Evolutionary conservation across 1,140 invertebrate species (phyloP).

Genomic region (Achroia grisella): DNA sequence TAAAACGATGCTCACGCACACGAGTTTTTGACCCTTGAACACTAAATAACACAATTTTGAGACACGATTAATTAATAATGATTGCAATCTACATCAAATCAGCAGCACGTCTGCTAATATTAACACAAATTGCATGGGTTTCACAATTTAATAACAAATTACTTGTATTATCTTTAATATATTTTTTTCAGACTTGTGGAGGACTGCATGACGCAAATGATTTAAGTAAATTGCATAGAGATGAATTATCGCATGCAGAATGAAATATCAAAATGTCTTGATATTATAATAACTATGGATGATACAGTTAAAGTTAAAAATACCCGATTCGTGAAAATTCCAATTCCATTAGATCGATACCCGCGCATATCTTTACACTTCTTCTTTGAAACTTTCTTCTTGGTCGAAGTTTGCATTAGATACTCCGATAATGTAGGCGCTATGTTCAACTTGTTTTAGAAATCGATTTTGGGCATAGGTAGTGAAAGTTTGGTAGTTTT

Average conservation of each 20-base stretch:
- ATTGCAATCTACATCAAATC: slow-evolving; percentile 33
- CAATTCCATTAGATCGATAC: slow-evolving; percentile 53
- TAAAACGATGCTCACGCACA: slow-evolving; percentile 22
- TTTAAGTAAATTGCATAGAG: neutral
- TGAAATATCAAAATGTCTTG: too few species aligned
- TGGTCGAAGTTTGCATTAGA: slow-evolving; percentile 66
- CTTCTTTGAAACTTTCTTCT: slow-evolving; percentile 57
- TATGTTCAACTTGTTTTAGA: slow-evolving; percentile 65
- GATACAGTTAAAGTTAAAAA: slow-evolving; percentile 21
- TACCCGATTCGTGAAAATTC: slow-evolving; percentile 69
- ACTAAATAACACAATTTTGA: slow-evolving; percentile 22
- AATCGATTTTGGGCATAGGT: slow-evolving; percentile 62
- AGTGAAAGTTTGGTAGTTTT: slow-evolving; percentile 60
- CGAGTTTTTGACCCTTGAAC: slow-evolving; percentile 19
- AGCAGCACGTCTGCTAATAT: slow-evolving; percentile 42
- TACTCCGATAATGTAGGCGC: slow-evolving; percentile 66
- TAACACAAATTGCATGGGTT: slow-evolving; percentile 52
- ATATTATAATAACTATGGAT: slow-evolving; percentile 3
- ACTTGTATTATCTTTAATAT: too few species aligned
- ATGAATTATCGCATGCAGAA: too few species aligned
- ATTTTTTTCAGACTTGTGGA: slow-evolving; percentile 7
- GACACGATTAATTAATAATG: slow-evolving; percentile 24
- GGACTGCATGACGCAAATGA: slow-evolving; percentile 11
- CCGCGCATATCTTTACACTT: slow-evolving; percentile 56
- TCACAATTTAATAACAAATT: slow-evolving; percentile 31